Evolutionary conservation across 2,113 vertebrate genomes (phyloP), one percentile per base, ranked within the genome.

Genomic region (Taxidea taxus): DNA sequence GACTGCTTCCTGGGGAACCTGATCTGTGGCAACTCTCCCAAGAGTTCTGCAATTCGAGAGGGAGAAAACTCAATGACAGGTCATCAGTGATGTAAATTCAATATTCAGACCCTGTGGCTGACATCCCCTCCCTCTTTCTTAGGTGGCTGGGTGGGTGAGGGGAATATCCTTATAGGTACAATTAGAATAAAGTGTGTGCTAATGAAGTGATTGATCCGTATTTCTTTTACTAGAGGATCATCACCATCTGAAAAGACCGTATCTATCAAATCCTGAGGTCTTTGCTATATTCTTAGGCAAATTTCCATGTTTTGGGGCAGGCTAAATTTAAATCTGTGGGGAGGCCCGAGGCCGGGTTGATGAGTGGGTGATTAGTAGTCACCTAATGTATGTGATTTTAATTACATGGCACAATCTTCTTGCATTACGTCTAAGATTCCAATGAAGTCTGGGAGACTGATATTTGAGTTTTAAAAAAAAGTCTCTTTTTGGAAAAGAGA

Each of bases 401-500:
- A 31, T 77, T 27, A 74, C 92, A 75, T 74, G 7, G 56, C 25
- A 15, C 25, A 7, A 15, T 89, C 83, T 60, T 93, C 68, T 72
- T 77, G 42, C 12, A 18, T 84, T 75, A n/a, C 72, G 3, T 72
- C 78, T 64, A 83, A 91, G 91, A 83, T 78, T 94, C 31, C 77
- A 66, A 42, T n/a, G 66, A 92, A 74, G 23, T 49, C 56, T 54
- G 51, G 16, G 6, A 54, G 51, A 54, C 68, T 66, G 56, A 70
- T 77, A 80, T 62, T 95, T 94, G 87, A 95, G 23, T 87, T 94
- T 91, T 83, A 21, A 87, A 95, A 95, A 94, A 31, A 54, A 18
- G 16, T 51, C 51, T 51, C 51, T 51, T 51, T 51, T 51, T 51
- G 51, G 51, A 51, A 51, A 51, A 51, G 51, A 51, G 51, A 51